Evolutionary conservation across 2,797 vertebrate genomes (phyloP), one percentile per base, ranked within the genome.

Genomic region (Hypotaenidia philippensis): DNA sequence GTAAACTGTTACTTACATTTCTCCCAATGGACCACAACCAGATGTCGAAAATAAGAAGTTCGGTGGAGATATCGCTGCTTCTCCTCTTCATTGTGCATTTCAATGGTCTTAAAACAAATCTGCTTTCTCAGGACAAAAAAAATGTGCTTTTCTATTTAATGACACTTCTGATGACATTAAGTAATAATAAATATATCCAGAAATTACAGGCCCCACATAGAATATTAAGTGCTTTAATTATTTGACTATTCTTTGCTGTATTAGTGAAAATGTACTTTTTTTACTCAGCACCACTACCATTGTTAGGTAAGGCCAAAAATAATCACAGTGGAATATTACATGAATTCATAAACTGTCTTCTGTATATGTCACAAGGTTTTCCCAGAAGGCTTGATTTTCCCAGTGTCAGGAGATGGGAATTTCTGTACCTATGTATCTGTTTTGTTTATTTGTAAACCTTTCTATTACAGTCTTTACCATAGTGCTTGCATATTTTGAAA

Each of bases 1-100:
- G 98, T 98, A 97, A 98, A 97, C 97, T 97, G 97, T 97, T 97
- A 98, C 98, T 98, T 98, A 98, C 97, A 97, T 98, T 97, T 97
- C 97, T 98, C 97, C 98, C 97, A 91, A 85, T 18, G 97, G 98
- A 96, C 96, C 82, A 83, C 59, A 81, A 94, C 97, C 94, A 97
- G 97, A 96, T 97, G 95, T 97, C 8, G 75, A 94, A 97, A 91
- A 92, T 97, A 97, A 97, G 97, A 94, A 94, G 92, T 96, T 89
- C 44, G 3, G 90, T 94, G 96, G 95, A 85, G 96, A 96, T 93
- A 83, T 91, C 50, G 25, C 95, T 92, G 79, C 97, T 97, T 98
- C 97, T 90, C 44, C 59, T 93, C 96, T 97, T 97, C 90, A 41
- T 89, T 92, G 83, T 96, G 93, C 91, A 91, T 97, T 98, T 97